Evolutionary conservation across 1,140 invertebrate genomes (phyloP), one percentile per base, ranked within the genome.

Genomic region (Drosophila carrolli): DNA sequence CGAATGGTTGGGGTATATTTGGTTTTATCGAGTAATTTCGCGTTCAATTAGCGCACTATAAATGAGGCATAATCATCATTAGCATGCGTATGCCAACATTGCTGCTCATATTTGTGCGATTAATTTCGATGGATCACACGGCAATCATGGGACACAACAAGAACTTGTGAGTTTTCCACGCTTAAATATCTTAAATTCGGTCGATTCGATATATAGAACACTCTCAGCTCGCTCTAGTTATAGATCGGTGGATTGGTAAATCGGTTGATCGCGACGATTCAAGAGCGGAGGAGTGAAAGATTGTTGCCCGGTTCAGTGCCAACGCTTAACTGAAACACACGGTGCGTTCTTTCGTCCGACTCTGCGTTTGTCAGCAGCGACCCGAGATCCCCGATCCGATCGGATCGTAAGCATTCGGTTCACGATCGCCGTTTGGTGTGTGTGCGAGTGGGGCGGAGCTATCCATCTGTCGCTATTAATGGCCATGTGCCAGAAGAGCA

Each of bases 251-350:
- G 47, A 50, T 50, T 29, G 48, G 48, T 47, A 55, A 51, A 58
- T 60, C 46, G 50, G 62, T 32, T 50, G 55, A 55, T 80, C 65
- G 53, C 62, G 67, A 29, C 66, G 66, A 35, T 48, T 50, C 37
- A 7, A 32, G 75, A 84, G 81, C 81, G 81, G 76, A 83, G 81
- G 83, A 86, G 84, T 80, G 73, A 80, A 80, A 83, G 82, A 91
- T 91, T 92, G 91, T 92, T 92, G 85, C 90, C 90, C 90, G 86
- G 81, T 86, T 91, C 88, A 90, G 81, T 82, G 91, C 90, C 81
- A 85, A 75, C 73, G 75, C 84, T 90, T 88, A 91, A 92, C 90
- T 92, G 91, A 92, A 85, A 81, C 81, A 80, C 79, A 78, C 85
- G 75, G 70, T 81, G 78, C 79, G 77, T 88, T 89, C 88, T 88